Conservation (phyloP, 2,797 vertebrate genomes). For the Gallinago nigripennis region DNA sequence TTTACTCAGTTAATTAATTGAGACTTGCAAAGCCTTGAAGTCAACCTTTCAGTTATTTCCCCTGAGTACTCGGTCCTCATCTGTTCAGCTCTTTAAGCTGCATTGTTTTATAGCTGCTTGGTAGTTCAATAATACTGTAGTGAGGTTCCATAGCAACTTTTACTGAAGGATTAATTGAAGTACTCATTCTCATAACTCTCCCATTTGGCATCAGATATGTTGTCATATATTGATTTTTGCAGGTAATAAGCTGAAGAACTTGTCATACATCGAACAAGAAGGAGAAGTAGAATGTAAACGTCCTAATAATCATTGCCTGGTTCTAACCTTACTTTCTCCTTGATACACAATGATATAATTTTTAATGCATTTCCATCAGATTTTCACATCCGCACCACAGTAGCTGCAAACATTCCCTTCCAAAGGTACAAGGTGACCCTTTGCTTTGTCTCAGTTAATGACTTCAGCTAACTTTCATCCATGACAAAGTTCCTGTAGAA, state of each 20-base stretch:
- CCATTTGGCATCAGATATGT: background rate
- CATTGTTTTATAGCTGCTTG: background rate
- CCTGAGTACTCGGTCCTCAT: background rate
- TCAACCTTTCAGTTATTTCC: background rate
- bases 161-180: background rate
- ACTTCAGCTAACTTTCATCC: background rate
- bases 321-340: background rate
- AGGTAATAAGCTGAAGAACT: background rate
- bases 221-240: background rate
- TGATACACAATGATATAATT: background rate
- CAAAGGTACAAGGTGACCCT: background rate
- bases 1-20: background rate
- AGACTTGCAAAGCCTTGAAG: background rate
- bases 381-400: background rate
- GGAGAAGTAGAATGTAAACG: background rate
- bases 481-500: background rate
- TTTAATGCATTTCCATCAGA: background rate
- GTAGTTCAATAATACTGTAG: background rate
- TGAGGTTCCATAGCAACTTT: background rate
- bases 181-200: background rate
- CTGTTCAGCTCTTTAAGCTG: background rate
- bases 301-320: fast-evolving
- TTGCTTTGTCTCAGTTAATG: background rate
- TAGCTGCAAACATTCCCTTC: background rate
- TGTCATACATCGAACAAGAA: background rate